These are phyloP conservation scores for Heliornis fulica DNA, from an alignment of 2,113 vertebrate species.

Conservation along the genomic window DNA sequence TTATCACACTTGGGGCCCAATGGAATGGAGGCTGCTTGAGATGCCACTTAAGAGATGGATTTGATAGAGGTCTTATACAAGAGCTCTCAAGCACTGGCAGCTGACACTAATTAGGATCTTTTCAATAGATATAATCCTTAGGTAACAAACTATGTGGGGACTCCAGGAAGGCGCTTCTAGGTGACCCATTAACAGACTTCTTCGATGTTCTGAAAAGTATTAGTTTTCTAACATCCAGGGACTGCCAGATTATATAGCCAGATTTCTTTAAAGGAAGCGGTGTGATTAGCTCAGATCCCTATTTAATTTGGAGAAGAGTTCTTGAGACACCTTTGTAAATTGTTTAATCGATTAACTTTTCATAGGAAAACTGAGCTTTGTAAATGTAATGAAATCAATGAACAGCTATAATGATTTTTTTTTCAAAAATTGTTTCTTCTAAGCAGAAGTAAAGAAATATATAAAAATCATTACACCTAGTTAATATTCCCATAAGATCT, in stretches of 20 bases:
- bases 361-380: not conserved
- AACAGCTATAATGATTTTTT: not conserved
- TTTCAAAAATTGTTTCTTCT: not conserved
- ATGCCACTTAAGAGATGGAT: not conserved
- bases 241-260: not conserved
- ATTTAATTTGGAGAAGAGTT: not conserved
- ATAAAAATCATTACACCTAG: not conserved
- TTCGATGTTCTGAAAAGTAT: not conserved
- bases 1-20: not conserved
- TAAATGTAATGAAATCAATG: not conserved
- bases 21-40: not conserved
- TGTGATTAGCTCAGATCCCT: not conserved
- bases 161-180: not conserved
- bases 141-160: not conserved
- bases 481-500: not conserved
- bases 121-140: not conserved
- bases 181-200: not conserved
- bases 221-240: not conserved
- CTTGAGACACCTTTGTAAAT: not conserved
- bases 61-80: not conserved
- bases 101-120: not conserved
- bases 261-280: not conserved
- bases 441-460: not conserved
- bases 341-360: not conserved
- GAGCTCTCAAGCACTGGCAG: no score